Evolutionary conservation across 2,888 invertebrate species (phyloP), one percentile per base, ranked within the genome.

Genomic region (Rotaria sp.): DNA sequence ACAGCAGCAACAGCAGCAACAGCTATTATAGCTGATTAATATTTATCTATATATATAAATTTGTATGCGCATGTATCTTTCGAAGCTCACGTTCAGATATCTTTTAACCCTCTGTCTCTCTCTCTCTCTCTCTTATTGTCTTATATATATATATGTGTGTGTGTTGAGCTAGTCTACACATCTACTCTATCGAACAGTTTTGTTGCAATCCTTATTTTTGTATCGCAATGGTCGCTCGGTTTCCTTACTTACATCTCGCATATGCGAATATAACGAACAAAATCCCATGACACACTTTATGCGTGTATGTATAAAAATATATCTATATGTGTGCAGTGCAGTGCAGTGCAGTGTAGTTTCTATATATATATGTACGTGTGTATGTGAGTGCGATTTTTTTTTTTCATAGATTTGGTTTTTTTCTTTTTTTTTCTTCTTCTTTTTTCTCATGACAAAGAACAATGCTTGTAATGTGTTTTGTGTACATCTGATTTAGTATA

Each of bases 61-160:
- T 57, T 57, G 57, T 57, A 57, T 57, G 7, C 67, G 67, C 67
- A 67, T 67, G 67, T 67, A 67, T 67, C 67, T 67, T 67, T 67
- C 67, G 67, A 67, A 67, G 67, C 67, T 67, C 67, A 67, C 67
- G 67, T 67, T 67, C 67, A 67, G 67, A 67, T 67, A 67, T 67
- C 67, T 67, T 67, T 67, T 67, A 35, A 67, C 30, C 67, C 30
- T 67, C 30, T 67, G 30, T 67, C 67, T 30, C 67, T 67, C 55
- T 55, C 2, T 55, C 55, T 55, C 55, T 55, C 55, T 21, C 52
- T 52, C 21, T 52, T 2, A 21, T 24, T 52, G 1, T 24, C 2
- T 52, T 50, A 15, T 50, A 18, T 50, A 18, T 50, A 18, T 67
- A 35, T 67, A 15, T 67, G 30, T 67, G 67, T 35, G 67, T 67